Evolutionary conservation across 2,797 vertebrate species (phyloP).

Genomic region (Anguilla marmorata): DNA sequence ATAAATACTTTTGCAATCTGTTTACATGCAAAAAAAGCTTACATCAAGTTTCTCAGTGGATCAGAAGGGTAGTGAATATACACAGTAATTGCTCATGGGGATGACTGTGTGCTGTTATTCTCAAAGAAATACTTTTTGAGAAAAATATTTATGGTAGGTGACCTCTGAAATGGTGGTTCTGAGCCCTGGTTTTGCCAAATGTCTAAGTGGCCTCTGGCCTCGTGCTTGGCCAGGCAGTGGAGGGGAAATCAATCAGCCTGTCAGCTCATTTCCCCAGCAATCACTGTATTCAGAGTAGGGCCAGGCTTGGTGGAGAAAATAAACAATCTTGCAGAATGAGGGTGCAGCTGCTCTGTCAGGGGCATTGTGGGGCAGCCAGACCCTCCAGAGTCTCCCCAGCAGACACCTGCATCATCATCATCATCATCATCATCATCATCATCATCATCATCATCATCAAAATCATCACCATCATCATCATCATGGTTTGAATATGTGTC

Average conservation of each 20-base stretch:
- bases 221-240: background rate
- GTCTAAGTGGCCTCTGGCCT: background rate
- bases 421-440: background rate
- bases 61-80: background rate
- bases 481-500: background rate
- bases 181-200: background rate
- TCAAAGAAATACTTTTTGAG: background rate
- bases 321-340: background rate
- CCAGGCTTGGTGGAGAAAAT: background rate
- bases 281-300: background rate
- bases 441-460: too few species aligned
- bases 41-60: background rate
- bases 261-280: constrained; percentile 13
- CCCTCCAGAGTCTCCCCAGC: background rate
- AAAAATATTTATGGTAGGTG: background rate
- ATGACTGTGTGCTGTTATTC: background rate
- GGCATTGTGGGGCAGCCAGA: background rate
- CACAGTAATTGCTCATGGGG: background rate
- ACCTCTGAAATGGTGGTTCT: background rate
- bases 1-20: background rate
- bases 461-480: background rate
- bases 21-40: background rate
- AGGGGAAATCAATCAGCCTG: background rate
- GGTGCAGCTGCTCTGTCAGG: background rate
- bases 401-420: background rate